Evolutionary conservation across 1,140 invertebrate species (phyloP).

Genomic region (Phymastichus coffea): DNA sequence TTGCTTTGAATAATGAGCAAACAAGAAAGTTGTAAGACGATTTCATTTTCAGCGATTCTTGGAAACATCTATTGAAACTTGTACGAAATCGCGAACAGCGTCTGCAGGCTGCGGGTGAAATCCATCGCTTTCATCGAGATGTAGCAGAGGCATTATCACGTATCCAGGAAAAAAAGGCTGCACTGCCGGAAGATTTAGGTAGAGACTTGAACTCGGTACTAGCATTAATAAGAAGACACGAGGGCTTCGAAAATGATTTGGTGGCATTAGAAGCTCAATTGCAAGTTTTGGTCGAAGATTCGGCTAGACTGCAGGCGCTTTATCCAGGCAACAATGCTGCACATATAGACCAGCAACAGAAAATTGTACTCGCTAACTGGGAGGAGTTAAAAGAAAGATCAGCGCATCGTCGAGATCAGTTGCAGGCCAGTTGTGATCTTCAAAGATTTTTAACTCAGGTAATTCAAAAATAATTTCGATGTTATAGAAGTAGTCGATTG

Average conservation of each 20-base stretch:
- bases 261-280: conserved; percentile 91
- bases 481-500: too few relatives aligned
- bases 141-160: conserved; percentile 88
- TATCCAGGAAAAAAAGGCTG: conserved; percentile 85
- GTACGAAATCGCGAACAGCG: conserved; percentile 84
- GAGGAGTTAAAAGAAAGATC: conserved; percentile 80
- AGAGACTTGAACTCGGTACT: conserved; percentile 86
- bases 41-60: conserved; percentile 72
- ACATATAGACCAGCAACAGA: conserved; percentile 82
- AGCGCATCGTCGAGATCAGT: conserved; percentile 72
- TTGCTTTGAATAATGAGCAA: too few relatives aligned
- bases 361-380: conserved; percentile 85
- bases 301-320: conserved; percentile 77
- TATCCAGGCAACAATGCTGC: conserved; percentile 93
- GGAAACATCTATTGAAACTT: conserved; percentile 84
- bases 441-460: conserved; percentile 78
- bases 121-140: conserved; percentile 95
- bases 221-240: conserved; percentile 81
- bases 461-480: not conserved
- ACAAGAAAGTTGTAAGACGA: not conserved
- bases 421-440: conserved; percentile 85
- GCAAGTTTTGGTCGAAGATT: conserved; percentile 89
- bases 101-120: conserved; percentile 89
- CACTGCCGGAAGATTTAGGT: conserved; percentile 81
- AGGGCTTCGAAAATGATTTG: conserved; percentile 93